Percentiles rank a stretch among this genome's conserved stretches.
Evolutionary conservation across 2,888 invertebrate genomes (phyloP).

Genomic region (Apodemia mormo): DNA sequence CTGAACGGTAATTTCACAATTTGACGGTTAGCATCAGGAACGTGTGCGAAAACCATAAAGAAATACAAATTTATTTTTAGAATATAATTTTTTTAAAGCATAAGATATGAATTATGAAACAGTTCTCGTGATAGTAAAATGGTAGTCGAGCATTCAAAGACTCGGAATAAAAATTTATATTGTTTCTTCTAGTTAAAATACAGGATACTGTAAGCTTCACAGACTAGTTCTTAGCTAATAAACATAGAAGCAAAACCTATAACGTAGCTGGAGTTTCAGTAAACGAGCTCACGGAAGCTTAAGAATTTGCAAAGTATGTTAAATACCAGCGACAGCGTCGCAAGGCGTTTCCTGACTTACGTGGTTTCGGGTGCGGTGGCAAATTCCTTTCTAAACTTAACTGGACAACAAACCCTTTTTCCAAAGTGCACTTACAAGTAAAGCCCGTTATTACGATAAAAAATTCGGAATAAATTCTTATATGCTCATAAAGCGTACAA

Average conservation of each 20-base stretch:
- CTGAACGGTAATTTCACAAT: no score
- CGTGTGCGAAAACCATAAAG: no score
- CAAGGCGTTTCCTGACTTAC: slow-evolving; percentile 15
- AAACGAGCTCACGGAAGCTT: slow-evolving; percentile 14
- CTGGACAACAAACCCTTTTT: slow-evolving; percentile 13
- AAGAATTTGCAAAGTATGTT: slow-evolving; percentile 10
- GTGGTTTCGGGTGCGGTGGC: slow-evolving; percentile 17
- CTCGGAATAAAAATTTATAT: background rate
- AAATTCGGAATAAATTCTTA: background rate
- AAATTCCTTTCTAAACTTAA: slow-evolving; percentile 11
- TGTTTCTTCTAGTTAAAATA: background rate
- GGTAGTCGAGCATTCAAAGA: background rate
- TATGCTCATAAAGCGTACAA: no score
- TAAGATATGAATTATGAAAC: no score
- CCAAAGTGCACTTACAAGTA: background rate
- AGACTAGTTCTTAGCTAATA: slow-evolving; percentile 9
- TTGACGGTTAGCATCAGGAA: no score
- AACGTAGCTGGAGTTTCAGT: slow-evolving; percentile 11
- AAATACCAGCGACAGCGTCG: slow-evolving; percentile 15
- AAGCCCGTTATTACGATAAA: background rate
- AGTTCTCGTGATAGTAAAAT: no score
- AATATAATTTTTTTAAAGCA: no score
- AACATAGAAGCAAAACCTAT: slow-evolving; percentile 14
- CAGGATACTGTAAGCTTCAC: slow-evolving; percentile 4
- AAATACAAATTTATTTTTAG: no score